Evolutionary conservation across 1,140 invertebrate species (phyloP), one percentile per base, ranked within the genome.

Genomic region (Megathymus violae): DNA sequence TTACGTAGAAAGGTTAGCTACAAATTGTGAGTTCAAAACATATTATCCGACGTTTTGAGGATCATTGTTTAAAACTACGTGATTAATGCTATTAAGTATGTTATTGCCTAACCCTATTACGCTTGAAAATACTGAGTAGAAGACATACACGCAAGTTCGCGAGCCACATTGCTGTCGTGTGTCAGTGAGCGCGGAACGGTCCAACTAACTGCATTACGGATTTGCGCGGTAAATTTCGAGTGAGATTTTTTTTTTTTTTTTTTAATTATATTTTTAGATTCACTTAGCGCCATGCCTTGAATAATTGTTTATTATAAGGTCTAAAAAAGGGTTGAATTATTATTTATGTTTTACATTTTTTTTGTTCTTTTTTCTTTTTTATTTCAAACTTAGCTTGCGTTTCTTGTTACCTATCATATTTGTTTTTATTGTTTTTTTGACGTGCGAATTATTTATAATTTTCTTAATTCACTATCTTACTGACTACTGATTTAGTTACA

Each of bases 101-200:
- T 41, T 46, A 34, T 69, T 69, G 67, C 67, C 19, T 64, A 58
- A 69, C 34, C 44, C 27, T 40, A n/a, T 62, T 63, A 51, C 47
- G 58, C 44, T 38, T 62, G 66, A 47, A 31, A 62, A 38, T 22
- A 27, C 16, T 36, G 47, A 54, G 54, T 75, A 71, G 69, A 69
- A 71, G 69, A 46, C 62, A 58, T 36, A 11, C 31, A 60, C 63
- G n/a, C n/a, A n/a, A n/a, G 60, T 63, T 25, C 54, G 38, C 47
- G 14, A 19, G 25, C 38, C 51, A 61, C 68, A 71, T 67, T 71
- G 56, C 71, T 46, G 62, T 61, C 41, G 74, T 62, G 56, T 69
- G 71, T 66, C 71, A 62, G 46, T 44, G 63, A 61, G 68, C 51
- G 59, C 56, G 61, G 19, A 22, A 5, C 19, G 19, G 5, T 2